Conservation (phyloP, 2,797 vertebrate genomes). For the Rachycentron canadum region DNA sequence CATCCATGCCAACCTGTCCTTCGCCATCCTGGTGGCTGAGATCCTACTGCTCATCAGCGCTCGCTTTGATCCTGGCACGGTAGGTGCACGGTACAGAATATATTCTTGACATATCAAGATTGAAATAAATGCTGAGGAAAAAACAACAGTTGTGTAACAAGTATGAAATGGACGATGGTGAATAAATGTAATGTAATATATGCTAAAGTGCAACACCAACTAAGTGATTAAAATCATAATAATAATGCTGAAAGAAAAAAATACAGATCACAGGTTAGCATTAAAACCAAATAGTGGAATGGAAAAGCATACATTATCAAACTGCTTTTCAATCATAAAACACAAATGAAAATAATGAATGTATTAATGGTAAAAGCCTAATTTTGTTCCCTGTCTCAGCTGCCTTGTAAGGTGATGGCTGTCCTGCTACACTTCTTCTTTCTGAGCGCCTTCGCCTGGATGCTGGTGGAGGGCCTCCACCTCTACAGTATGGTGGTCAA, state of each 20-base stretch:
- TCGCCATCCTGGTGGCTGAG: slow-evolving; percentile 94
- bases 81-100: slow-evolving; percentile 71
- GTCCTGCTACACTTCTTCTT: slow-evolving; percentile 96
- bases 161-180: background rate
- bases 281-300: no score
- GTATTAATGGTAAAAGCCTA: background rate
- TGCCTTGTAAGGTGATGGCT: slow-evolving; percentile 92
- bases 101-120: background rate
- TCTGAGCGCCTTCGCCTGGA: slow-evolving; percentile 96
- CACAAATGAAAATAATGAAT: background rate
- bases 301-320: background rate
- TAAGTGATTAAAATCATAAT: background rate
- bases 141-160: background rate
- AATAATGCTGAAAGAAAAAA: background rate
- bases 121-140: background rate
- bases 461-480: slow-evolving; percentile 98
- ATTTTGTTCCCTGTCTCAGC: slow-evolving; percentile 73
- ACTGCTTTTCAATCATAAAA: background rate
- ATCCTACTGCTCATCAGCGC: slow-evolving; percentile 94
- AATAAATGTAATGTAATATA: background rate
- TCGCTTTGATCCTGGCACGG: slow-evolving; percentile 89
- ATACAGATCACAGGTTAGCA: background rate
- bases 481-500: slow-evolving; percentile 99
- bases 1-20: slow-evolving; percentile 96
- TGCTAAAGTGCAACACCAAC: background rate